Percentiles rank a stretch among this genome's conserved stretches.
phyloP scores from a whole-genome alignment of 2,888 invertebrate species.

The Philaethria dido region DNA sequence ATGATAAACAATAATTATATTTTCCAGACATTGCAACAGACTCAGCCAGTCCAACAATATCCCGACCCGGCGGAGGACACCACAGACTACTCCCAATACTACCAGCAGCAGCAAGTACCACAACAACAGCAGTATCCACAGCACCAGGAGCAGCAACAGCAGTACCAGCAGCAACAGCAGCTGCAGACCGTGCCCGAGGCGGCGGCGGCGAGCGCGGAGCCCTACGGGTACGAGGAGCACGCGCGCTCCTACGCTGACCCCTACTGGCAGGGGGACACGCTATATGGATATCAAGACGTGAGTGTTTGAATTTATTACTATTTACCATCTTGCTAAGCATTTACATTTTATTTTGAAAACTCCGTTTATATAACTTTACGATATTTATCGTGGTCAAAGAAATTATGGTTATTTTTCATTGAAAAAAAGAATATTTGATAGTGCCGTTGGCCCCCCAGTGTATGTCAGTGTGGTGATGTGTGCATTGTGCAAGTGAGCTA shows the following conservation, averaged over 20 bases:
- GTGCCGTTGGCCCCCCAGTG: background rate
- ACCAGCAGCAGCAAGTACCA: conserved; percentile 49
- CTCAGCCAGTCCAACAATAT: conserved; percentile 46
- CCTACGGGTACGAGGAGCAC: conserved; percentile 49
- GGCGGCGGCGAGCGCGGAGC: conserved; percentile 31
- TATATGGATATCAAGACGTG: conserved; percentile 62
- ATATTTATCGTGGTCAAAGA: background rate
- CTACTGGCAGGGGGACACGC: conserved; percentile 59
- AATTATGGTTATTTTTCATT: too few relatives aligned
- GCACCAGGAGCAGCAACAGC: conserved; percentile 34
- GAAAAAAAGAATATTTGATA: background rate
- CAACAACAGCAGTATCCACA: conserved; percentile 27
- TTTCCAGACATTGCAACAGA: conserved; percentile 46
- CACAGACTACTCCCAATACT: conserved; percentile 53
- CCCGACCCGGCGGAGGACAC: conserved; percentile 49
- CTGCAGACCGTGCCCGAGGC: conserved; percentile 17
- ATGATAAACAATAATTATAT: background rate
- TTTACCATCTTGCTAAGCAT: background rate
- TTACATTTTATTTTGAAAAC: background rate
- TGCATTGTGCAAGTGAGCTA: conserved; percentile 44
- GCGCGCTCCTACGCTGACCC: conserved; percentile 55
- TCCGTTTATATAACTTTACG: too few relatives aligned
- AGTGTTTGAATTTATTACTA: conserved; percentile 39
- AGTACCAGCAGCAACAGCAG: conserved; percentile 18
- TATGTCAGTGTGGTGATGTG: conserved; percentile 19